Percentiles rank a stretch among this genome's conserved stretches.
phyloP scores from a whole-genome alignment of 2,113 vertebrate genomes.

The Marmota flaviventris region DNA sequence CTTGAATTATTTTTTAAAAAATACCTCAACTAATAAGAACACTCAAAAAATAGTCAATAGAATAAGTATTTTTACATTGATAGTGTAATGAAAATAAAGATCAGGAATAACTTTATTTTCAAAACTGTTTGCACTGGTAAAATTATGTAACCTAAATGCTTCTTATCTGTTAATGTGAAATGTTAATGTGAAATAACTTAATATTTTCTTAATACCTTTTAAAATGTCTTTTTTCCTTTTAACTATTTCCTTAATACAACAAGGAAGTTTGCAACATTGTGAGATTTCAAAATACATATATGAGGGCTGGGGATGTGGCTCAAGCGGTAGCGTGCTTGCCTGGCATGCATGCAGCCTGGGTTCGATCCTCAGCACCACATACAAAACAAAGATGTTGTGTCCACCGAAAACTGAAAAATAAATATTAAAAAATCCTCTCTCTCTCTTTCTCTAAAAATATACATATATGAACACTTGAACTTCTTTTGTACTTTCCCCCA shows the following conservation, averaged over 20 bases:
- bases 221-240: background rate
- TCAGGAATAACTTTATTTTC: background rate
- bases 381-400: no score
- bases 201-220: constrained; percentile 48
- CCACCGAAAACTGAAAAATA: no score
- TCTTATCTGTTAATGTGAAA: constrained; percentile 4
- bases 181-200: background rate
- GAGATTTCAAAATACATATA: constrained; percentile 66
- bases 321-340: no score
- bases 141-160: background rate
- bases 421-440: no score
- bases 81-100: background rate
- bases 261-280: background rate
- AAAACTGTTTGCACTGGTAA: background rate
- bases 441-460: background rate
- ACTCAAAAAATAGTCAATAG: background rate
- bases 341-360: no score
- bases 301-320: background rate
- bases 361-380: background rate
- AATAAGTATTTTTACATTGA: background rate
- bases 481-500: background rate
- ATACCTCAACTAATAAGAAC: background rate
- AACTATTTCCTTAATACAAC: background rate
- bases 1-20: background rate
- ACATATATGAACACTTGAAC: constrained; percentile 40